Base-by-base conservation (phyloP, 2,888 invertebrate species). In the Leucoptera coffeella region DNA sequence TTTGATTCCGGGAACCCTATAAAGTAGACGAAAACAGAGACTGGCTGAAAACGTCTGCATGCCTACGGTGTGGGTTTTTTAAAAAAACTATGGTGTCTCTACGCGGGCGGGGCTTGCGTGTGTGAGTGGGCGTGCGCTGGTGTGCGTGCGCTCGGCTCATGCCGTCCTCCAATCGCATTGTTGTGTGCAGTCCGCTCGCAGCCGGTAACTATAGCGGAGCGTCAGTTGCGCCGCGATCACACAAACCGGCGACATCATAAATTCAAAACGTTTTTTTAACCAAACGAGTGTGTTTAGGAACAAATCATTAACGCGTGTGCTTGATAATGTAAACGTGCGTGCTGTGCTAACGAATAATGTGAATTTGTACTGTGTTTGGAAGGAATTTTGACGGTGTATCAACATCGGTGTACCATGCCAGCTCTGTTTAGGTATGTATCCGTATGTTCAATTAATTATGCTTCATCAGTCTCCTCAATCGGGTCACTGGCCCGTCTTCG, bases 11-110 rank as follows among this genome's bases (percentile, higher is more conserved):
- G 53, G 47, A 56, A 61, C 65, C 52, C 64, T 43, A 12, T 20
- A 57, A 43, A 57, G 61, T 61, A 65, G 65, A 69, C 69, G 65
- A 69, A 69, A 67, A 67, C 65, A 64, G 65, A 65, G 65, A 65
- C 64, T 61, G 60, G 55, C 61, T 65, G 62, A 61, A 55, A 67
- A 64, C 64, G 69, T 67, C 69, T 67, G 67, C 69, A 69, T 69
- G 69, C 69, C 69, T 64, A 69, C 69, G 65, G 62, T 54, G 6
- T 55, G 54, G 64, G 65, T 69, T 69, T 69, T 69, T 69, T 62
- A 52, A 8, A 50, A 50, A 52, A 46, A 45, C 43, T 50, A 55
- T 48, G 46, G 56, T 58, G 22, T 14, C 15, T 14, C 17, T 10
- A 58, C 57, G 50, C 38, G 33, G 32, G n/a, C n/a, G n/a, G n/a